Base-by-base conservation (phyloP, 2,888 invertebrate genomes). In the Autographa gamma region DNA sequence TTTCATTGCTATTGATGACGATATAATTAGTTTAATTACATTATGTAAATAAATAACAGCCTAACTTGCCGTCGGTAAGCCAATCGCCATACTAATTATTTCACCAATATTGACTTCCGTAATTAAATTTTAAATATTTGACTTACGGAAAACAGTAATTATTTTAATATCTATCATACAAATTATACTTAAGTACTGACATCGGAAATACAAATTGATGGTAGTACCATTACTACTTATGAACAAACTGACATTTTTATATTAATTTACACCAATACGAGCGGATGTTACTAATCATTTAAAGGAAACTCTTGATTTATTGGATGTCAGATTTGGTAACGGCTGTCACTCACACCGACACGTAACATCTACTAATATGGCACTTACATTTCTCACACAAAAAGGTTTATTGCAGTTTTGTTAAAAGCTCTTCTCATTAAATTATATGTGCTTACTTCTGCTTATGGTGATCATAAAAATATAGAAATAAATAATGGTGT, bases 271-370 rank as follows among this genome's bases (percentile, higher is more conserved):
- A 78, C 69, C 79, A 81, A 82, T 84, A 82, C 34, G 48, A 79
- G 68, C 78, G 86, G 86, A 88, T 88, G 85, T 80, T 69, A 71
- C 68, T 80, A 77, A 84, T 83, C 79, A 77, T 71, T 71, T 67
- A 67, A 66, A 75, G 73, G 77, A 84, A 81, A 76, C 68, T 59
- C 63, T 19, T 72, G 61, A 75, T 74, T 71, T 75, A 80, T 67
- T 64, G 25, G 65, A 72, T 68, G 71, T 70, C 71, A 66, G 41
- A 74, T 84, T 73, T 74, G 32, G 73, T 60, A 76, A 73, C 59
- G 70, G 59, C 71, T 70, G 66, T 74, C 73, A 64, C 52, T 84
- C 73, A 82, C 78, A 77, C 76, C 78, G 61, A 83, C 76, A 61
- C 73, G 69, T 71, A 70, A 76, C 75, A 73, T 73, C 78, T 60